phyloP scores from a whole-genome alignment of 1,140 invertebrate genomes.

The Ephestia elutella region DNA sequence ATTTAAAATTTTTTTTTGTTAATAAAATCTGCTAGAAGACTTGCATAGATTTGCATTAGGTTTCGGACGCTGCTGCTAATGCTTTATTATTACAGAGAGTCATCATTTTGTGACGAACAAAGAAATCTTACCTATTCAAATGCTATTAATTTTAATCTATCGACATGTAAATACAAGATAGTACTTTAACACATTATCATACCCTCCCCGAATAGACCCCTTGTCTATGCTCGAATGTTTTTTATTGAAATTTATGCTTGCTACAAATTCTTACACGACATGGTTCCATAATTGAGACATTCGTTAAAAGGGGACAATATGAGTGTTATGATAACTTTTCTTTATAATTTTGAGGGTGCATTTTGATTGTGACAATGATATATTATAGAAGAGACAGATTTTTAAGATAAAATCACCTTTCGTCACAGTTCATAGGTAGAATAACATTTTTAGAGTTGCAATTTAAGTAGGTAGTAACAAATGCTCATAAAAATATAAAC shows the following conservation, averaged over 20 bases:
- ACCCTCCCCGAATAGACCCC: neutral
- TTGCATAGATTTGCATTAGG: too few species aligned
- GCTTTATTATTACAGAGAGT: too few species aligned
- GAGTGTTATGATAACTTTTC: conserved; percentile 13
- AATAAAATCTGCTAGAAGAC: too few species aligned
- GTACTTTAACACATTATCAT: neutral
- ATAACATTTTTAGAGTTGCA: too few species aligned
- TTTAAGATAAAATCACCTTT: neutral
- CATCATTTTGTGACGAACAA: too few species aligned
- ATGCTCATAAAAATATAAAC: too few species aligned
- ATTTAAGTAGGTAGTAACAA: too few species aligned
- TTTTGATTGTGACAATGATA: neutral
- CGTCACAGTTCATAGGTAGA: neutral
- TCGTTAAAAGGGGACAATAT: conserved; percentile 21
- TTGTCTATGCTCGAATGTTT: conserved; percentile 10
- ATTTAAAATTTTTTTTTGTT: too few species aligned
- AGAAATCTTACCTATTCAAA: too few species aligned
- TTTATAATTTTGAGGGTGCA: neutral
- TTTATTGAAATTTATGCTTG: conserved; percentile 25
- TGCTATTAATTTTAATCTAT: neutral
- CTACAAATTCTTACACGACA: conserved; percentile 15
- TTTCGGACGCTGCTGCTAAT: too few species aligned
- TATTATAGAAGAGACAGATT: neutral
- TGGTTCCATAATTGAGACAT: conserved; percentile 16
- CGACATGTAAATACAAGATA: neutral